Evolutionary conservation across 2,888 invertebrate species (phyloP).

Genomic region (Diachrysia chrysitis): DNA sequence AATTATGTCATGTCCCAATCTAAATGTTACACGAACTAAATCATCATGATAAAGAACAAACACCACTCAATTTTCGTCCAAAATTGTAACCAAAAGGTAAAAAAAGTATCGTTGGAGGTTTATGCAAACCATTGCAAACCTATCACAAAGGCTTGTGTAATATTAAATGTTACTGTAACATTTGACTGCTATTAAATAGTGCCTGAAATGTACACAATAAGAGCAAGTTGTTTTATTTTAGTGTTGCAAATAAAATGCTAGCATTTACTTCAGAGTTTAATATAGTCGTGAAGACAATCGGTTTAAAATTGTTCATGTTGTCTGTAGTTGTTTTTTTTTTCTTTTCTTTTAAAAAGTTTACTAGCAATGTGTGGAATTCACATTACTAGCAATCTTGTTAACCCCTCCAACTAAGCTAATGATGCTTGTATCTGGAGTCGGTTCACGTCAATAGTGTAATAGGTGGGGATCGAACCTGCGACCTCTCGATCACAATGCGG

Average conservation of each 20-base stretch:
- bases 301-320: not conserved
- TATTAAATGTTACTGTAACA: slow-evolving; percentile 19
- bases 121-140: slow-evolving; percentile 40
- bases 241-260: slow-evolving; percentile 2
- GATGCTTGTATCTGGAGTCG: too few relatives aligned
- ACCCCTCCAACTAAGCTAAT: too few relatives aligned
- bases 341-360: too few relatives aligned
- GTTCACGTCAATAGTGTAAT: too few relatives aligned
- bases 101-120: slow-evolving; percentile 12
- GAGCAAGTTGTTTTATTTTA: not conserved
- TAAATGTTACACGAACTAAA: not conserved
- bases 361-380: too few relatives aligned
- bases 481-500: too few relatives aligned
- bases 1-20: not conserved
- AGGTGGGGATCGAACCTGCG: too few relatives aligned
- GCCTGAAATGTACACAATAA: slow-evolving; percentile 20
- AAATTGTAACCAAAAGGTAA: slow-evolving; percentile 23
- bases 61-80: not conserved
- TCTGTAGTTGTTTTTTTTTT: not conserved
- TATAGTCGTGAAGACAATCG: not conserved
- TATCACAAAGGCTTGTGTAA: slow-evolving; percentile 33
- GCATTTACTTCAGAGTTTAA: not conserved
- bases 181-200: slow-evolving; percentile 26
- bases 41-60: slow-evolving; percentile 12
- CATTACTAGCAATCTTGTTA: too few relatives aligned